A percentile compares a stretch with the other conserved stretches of the same genome.
These are phyloP conservation scores for Morinoia aosen DNA, from an alignment of 2,888 invertebrate species.

Conservation along the genomic window DNA sequence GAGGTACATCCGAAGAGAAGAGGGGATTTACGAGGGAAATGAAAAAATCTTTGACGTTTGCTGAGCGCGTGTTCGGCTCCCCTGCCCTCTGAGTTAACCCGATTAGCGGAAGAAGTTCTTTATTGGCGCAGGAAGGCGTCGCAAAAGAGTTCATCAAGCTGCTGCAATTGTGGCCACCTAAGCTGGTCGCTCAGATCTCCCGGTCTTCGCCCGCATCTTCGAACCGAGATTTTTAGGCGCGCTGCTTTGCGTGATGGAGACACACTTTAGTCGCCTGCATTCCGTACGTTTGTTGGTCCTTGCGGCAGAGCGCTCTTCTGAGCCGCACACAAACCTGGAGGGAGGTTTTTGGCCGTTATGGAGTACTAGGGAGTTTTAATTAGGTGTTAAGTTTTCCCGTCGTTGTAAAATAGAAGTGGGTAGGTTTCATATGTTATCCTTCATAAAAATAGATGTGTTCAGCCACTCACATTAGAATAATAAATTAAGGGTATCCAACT, in stretches of 20 bases:
- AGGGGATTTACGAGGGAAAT: background rate
- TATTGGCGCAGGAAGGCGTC: slow-evolving; percentile 10
- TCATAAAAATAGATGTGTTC: background rate
- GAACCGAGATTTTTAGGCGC: background rate
- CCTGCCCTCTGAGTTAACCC: background rate
- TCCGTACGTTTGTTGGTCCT: background rate
- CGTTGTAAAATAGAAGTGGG: background rate
- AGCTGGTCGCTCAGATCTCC: background rate
- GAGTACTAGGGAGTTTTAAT: background rate
- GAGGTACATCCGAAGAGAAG: background rate
- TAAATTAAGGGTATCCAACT: background rate
- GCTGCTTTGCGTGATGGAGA: background rate
- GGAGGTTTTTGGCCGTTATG: background rate
- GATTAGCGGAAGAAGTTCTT: slow-evolving; percentile 45
- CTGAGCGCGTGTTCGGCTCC: background rate
- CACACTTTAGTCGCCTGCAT: background rate
- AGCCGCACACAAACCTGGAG: background rate
- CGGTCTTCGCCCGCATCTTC: background rate
- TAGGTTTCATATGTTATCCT: background rate
- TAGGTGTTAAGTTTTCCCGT: background rate
- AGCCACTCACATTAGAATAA: background rate
- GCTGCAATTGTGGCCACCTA: background rate
- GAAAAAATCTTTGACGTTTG: background rate
- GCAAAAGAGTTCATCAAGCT: slow-evolving; percentile 37
- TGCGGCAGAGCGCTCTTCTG: too few species aligned